phyloP scores from a whole-genome alignment of 1,140 invertebrate genomes.

The Thaumatotibia leucotreta region DNA sequence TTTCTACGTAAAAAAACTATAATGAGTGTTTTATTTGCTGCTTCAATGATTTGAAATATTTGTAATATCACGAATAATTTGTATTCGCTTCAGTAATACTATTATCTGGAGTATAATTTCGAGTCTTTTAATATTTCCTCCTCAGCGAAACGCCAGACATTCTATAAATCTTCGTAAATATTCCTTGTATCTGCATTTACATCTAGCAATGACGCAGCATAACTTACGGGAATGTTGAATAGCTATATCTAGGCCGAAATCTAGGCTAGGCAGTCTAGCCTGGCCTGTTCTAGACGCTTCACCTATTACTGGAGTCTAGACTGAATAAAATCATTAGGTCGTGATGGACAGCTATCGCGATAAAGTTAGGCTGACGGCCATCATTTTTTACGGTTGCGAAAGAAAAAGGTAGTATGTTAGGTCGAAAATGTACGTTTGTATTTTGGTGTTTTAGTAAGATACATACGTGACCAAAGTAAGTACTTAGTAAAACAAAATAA shows the following conservation, averaged over 20 bases:
- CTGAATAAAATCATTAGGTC: neutral
- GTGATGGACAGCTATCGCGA: neutral
- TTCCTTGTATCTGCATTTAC: neutral
- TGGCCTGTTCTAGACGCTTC: neutral
- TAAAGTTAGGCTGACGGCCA: neutral
- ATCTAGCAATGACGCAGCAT: neutral
- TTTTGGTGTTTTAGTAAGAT: neutral
- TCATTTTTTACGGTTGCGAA: neutral
- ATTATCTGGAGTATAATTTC: too few relatives aligned
- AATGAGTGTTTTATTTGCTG: too few relatives aligned
- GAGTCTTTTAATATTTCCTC: neutral
- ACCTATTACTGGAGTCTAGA: neutral
- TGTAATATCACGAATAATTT: neutral
- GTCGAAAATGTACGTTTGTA: neutral
- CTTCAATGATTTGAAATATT: too few relatives aligned
- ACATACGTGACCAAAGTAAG: too few relatives aligned
- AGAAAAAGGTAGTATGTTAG: neutral
- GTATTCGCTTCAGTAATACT: too few relatives aligned
- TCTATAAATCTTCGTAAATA: neutral
- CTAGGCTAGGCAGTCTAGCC: too few relatives aligned
- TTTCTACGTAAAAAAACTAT: too few relatives aligned
- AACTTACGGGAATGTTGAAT: neutral
- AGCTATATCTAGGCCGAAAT: neutral
- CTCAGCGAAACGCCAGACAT: neutral
- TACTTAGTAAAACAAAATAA: too few relatives aligned